These are phyloP conservation scores for Volucella inflata DNA, from an alignment of 2,888 invertebrate species.

Conservation along the genomic window DNA sequence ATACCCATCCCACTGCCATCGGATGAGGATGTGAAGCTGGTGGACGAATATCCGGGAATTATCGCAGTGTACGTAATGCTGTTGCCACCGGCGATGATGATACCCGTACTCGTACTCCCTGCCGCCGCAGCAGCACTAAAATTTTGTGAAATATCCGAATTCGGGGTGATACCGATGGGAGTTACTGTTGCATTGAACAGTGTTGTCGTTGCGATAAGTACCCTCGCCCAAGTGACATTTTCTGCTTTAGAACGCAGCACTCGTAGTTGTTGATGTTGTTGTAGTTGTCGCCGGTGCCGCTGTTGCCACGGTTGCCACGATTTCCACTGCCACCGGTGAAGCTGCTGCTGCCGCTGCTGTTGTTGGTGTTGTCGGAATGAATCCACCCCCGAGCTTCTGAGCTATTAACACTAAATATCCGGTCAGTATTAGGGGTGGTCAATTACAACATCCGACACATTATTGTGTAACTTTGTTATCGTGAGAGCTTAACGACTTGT, in stretches of 20 bases:
- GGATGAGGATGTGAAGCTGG: conserved; percentile 32
- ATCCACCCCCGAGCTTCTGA: conserved; percentile 74
- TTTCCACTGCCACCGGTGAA: too few species aligned
- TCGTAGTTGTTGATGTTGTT: conserved; percentile 35
- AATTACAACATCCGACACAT: conserved; percentile 78
- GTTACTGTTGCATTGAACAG: conserved; percentile 75
- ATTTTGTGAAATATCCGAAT: conserved; percentile 51
- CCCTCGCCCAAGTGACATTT: conserved; percentile 76
- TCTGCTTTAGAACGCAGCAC: conserved; percentile 53
- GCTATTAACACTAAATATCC: conserved; percentile 74
- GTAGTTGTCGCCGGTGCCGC: conserved; percentile 22
- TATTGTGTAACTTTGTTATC: conserved; percentile 78
- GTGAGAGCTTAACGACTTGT: conserved; percentile 76
- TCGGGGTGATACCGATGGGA: conserved; percentile 50
- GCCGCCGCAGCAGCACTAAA: conserved; percentile 39
- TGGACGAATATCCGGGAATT: conserved; percentile 70
- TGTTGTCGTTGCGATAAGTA: conserved; percentile 73
- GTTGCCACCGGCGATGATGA: conserved; percentile 57
- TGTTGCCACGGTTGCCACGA: neutral
- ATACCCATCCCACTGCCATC: conserved; percentile 71
- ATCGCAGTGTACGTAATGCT: conserved; percentile 67
- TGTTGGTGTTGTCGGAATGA: conserved; percentile 59
- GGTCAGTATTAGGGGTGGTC: conserved; percentile 76
- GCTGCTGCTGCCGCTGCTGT: conserved; percentile 30
- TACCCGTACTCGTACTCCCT: neutral